These are phyloP conservation scores for Liparis tanakae DNA, from an alignment of 2,797 vertebrate species.

Conservation along the genomic window DNA sequence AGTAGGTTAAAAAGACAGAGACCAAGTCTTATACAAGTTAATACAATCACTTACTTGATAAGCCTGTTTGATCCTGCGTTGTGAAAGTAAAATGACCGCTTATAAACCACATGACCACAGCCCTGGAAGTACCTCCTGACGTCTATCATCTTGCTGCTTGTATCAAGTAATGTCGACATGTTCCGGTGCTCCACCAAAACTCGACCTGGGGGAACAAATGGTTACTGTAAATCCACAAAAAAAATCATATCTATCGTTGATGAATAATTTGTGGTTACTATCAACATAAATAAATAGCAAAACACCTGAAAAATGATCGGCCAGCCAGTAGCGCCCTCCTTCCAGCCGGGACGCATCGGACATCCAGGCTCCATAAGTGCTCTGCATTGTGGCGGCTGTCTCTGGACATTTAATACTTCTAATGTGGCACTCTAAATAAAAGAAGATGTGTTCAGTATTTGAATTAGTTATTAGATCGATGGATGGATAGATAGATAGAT, in stretches of 20 bases:
- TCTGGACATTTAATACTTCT: slow-evolving; percentile 80
- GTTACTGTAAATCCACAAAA: slow-evolving; percentile 11
- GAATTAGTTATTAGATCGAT: not conserved
- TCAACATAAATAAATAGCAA: not conserved
- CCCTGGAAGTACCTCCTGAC: slow-evolving; percentile 85
- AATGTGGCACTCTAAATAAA: slow-evolving; percentile 80
- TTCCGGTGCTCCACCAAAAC: slow-evolving; percentile 84
- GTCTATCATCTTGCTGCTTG: slow-evolving; percentile 74
- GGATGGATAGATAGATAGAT: not conserved
- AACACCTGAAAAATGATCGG: slow-evolving; percentile 91
- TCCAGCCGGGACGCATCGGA: slow-evolving; percentile 80
- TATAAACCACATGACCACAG: slow-evolving; percentile 88
- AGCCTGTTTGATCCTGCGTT: slow-evolving; percentile 85
- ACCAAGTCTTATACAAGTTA: not conserved
- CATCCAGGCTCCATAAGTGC: slow-evolving; percentile 91
- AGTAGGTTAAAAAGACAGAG: not conserved
- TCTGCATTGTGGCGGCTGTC: slow-evolving; percentile 75
- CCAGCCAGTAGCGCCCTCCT: slow-evolving; percentile 87
- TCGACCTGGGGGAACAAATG: slow-evolving; percentile 77
- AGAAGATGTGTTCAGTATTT: not conserved
- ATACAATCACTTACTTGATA: slow-evolving; percentile 82
- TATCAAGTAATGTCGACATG: slow-evolving; percentile 70
- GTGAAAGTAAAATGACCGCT: slow-evolving; percentile 88
- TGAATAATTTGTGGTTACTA: not conserved
- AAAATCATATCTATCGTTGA: not conserved